Conservation (phyloP, 2,888 invertebrate genomes). For the Penaeus monodon region DNA sequence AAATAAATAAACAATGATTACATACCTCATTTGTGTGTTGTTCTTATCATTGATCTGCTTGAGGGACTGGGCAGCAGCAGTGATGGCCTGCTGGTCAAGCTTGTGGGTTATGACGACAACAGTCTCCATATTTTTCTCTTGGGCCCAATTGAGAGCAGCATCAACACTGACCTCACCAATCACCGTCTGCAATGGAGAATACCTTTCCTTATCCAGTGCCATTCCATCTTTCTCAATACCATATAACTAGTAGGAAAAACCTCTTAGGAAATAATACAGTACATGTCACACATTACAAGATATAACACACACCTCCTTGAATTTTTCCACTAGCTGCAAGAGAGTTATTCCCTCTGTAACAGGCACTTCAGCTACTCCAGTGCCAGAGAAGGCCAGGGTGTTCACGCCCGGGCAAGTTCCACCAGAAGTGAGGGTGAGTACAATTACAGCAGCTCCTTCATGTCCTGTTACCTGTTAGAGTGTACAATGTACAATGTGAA, state of each 20-base stretch:
- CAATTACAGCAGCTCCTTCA: constrained; percentile 41
- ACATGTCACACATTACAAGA: no score
- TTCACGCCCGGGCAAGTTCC: constrained; percentile 34
- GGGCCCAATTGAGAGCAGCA: constrained; percentile 35
- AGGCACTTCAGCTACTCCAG: constrained; percentile 17
- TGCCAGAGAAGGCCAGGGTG: constrained; percentile 46
- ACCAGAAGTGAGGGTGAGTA: constrained; percentile 34
- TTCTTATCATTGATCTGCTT: constrained; percentile 32
- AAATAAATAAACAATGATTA: background rate
- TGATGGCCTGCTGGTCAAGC: constrained; percentile 29
- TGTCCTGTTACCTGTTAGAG: constrained; percentile 38
- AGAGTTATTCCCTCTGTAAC: constrained; percentile 31
- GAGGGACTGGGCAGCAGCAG: constrained; percentile 13
- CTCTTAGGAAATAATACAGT: background rate
- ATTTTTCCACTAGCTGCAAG: constrained; percentile 25
- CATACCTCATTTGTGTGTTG: constrained; percentile 47
- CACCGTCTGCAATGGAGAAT: constrained; percentile 32
- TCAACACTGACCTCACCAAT: constrained; percentile 46
- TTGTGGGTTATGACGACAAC: constrained; percentile 39
- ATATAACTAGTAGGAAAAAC: no score
- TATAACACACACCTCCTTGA: constrained; percentile 35
- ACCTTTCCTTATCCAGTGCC: no score
- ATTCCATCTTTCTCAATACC: no score
- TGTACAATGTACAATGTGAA: no score
- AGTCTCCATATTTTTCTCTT: constrained; percentile 43